A percentile compares a stretch with the other conserved stretches of the same genome.
Conservation (phyloP, 2,113 vertebrate species). For the Oreotrochilus melanogaster region DNA sequence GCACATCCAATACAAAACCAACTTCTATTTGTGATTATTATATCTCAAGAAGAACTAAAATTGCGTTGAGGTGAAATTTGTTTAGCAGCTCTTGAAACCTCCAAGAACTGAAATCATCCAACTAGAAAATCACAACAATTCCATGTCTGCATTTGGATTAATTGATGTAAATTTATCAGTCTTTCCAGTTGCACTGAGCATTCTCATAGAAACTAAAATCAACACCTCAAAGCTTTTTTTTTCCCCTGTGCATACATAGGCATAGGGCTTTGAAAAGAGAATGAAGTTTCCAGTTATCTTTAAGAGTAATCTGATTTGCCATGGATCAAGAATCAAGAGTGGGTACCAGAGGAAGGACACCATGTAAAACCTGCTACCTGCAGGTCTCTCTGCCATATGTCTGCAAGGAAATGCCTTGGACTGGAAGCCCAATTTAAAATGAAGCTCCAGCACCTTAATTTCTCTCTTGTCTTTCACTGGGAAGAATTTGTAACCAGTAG, state of each 20-base stretch:
- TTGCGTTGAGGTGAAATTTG: not conserved
- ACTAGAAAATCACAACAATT: not conserved
- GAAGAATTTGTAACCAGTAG: not conserved
- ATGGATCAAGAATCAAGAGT: not conserved
- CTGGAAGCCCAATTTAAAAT: not conserved
- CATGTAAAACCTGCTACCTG: not conserved
- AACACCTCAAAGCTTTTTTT: not conserved
- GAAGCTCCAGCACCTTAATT: not conserved
- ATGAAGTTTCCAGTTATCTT: not conserved
- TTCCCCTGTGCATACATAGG: not conserved
- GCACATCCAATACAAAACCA: not conserved
- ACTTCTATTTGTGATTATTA: not conserved
- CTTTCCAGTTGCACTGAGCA: rapidly evolving
- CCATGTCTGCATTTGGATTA: not conserved
- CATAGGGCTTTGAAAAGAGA: not conserved
- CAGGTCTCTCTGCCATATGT: not conserved
- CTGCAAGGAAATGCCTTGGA: not conserved
- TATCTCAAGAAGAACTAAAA: not conserved
- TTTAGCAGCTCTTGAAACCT: not conserved
- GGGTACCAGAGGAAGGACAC: not conserved
- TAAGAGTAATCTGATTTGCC: not conserved
- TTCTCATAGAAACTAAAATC: not conserved
- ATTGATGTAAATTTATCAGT: not conserved
- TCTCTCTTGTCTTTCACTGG: not conserved
- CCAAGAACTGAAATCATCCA: not conserved